These are phyloP conservation scores for Grammomys dolichurus DNA, from an alignment of 2,113 vertebrate species.

Conservation along the genomic window DNA sequence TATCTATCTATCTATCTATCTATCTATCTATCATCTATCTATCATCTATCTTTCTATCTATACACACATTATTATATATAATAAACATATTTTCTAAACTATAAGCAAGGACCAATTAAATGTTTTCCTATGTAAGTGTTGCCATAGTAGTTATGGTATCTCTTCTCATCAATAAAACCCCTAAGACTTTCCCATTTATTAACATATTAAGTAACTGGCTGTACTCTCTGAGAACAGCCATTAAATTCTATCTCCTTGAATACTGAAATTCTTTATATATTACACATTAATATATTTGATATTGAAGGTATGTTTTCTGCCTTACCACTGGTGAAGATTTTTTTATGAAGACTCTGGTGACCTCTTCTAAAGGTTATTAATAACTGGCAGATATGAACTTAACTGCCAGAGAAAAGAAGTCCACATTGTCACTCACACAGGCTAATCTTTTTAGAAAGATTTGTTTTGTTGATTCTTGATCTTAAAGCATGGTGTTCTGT, in stretches of 20 bases:
- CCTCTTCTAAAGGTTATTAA: too few species aligned
- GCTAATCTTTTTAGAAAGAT: too few species aligned
- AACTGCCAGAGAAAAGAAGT: too few species aligned
- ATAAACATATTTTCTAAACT: not conserved
- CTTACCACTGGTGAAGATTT: not conserved
- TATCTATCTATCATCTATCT: too few species aligned
- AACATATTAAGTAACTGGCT: not conserved
- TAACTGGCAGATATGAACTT: too few species aligned
- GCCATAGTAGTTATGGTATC: not conserved
- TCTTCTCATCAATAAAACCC: not conserved
- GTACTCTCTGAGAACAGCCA: not conserved
- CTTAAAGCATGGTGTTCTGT: too few species aligned
- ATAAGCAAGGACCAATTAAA: not conserved
- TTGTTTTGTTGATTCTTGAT: too few species aligned
- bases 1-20: too few species aligned
- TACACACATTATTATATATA: too few species aligned
- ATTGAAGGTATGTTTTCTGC: fast-evolving
- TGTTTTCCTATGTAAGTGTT: not conserved
- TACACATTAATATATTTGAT: not conserved
- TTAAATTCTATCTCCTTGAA: not conserved
- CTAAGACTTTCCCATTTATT: not conserved
- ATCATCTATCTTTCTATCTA: too few species aligned
- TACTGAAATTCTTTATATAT: not conserved
- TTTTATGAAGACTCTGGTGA: too few species aligned
- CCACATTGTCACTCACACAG: too few species aligned